Conservation (phyloP, 1,140 invertebrate species). For the Cyphomyrmex costatus region DNA sequence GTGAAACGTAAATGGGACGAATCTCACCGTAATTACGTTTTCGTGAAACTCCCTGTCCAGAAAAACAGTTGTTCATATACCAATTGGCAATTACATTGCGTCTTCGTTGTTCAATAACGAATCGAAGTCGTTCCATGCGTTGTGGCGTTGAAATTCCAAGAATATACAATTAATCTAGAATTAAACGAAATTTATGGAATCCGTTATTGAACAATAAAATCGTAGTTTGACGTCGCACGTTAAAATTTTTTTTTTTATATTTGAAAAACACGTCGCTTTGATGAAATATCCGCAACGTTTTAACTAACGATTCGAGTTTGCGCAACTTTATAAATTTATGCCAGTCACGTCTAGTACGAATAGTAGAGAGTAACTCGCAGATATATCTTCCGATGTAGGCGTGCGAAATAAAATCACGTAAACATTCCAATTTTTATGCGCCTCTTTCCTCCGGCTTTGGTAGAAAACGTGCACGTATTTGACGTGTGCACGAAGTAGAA, state of each 20-base stretch:
- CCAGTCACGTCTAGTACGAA: constrained; percentile 1
- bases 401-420: constrained; percentile 10
- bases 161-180: constrained; percentile 7
- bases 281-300: not conserved
- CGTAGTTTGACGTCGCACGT: not conserved
- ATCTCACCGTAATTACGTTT: constrained; percentile 4
- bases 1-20: constrained; percentile 23
- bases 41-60: not conserved
- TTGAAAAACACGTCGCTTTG: not conserved
- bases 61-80: not conserved
- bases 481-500: not conserved
- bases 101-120: constrained; percentile 36
- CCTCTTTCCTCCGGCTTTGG: constrained; percentile 38
- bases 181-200: not conserved
- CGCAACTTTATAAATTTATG: constrained; percentile 6
- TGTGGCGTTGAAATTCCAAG: constrained; percentile 2
- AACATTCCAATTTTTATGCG: constrained; percentile 62
- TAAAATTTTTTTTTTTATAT: constrained; percentile 1
- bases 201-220: constrained; percentile 38
- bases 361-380: not conserved
- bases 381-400: constrained; percentile 37
- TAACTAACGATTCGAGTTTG: not conserved
- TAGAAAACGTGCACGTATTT: constrained; percentile 37
- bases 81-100: not conserved
- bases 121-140: not conserved